These are phyloP conservation scores for Halesus radiatus DNA, from an alignment of 1,140 invertebrate genomes.

Conservation along the genomic window DNA sequence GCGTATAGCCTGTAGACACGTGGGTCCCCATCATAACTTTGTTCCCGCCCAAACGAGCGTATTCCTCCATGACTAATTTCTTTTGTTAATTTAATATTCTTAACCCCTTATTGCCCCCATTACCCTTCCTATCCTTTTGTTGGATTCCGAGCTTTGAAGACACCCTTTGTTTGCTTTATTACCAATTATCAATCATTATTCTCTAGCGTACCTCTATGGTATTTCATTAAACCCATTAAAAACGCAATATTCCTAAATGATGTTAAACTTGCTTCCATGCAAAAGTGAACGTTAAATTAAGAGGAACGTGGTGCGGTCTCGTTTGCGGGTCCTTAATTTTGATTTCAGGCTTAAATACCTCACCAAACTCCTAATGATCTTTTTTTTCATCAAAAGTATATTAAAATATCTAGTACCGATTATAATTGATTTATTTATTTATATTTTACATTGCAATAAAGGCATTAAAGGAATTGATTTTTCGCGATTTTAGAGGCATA, in stretches of 20 bases:
- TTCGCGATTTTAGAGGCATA: too few species aligned
- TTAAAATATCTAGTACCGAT: too few species aligned
- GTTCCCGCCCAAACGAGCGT: background rate
- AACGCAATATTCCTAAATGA: background rate
- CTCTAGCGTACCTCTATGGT: slow-evolving; percentile 47
- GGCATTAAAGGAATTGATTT: too few species aligned
- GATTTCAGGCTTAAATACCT: too few species aligned
- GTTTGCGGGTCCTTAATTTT: too few species aligned
- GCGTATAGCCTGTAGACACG: background rate
- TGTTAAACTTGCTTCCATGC: background rate
- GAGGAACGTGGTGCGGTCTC: too few species aligned
- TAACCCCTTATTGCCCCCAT: slow-evolving; percentile 50
- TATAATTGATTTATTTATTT: too few species aligned
- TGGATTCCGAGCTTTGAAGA: slow-evolving; percentile 50
- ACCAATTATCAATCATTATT: slow-evolving; percentile 58
- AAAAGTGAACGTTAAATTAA: background rate
- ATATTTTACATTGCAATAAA: too few species aligned
- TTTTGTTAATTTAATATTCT: slow-evolving; percentile 58
- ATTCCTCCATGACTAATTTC: slow-evolving; percentile 54
- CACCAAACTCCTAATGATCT: too few species aligned
- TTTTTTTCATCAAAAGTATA: too few species aligned
- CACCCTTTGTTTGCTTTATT: slow-evolving; percentile 55
- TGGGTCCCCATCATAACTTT: background rate
- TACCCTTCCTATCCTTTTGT: slow-evolving; percentile 49
- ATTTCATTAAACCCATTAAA: slow-evolving; percentile 38